Evolutionary conservation across 2,888 invertebrate genomes (phyloP).

Genomic region (Drosophila fulvimacula): DNA sequence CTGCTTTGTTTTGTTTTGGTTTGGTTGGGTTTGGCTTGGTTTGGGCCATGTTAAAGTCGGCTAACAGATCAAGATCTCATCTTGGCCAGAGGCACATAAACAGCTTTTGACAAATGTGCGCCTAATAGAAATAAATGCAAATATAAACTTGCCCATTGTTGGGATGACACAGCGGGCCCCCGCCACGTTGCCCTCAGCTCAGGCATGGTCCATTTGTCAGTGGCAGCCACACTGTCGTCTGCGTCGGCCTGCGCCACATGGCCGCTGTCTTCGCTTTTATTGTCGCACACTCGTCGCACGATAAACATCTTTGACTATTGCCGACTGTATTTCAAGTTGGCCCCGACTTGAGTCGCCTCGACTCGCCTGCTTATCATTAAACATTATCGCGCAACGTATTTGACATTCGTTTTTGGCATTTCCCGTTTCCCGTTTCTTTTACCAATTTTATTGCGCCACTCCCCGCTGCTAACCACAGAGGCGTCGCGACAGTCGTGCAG

Average conservation of each 20-base stretch:
- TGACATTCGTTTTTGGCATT: constrained; percentile 62
- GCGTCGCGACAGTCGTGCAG: constrained; percentile 35
- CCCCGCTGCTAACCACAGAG: constrained; percentile 62
- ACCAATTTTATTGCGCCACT: constrained; percentile 67
- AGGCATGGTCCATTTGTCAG: constrained; percentile 79
- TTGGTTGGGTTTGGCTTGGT: neutral
- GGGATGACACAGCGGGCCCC: constrained; percentile 63
- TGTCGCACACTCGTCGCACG: constrained; percentile 78
- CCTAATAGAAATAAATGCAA: constrained; percentile 81
- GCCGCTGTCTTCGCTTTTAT: constrained; percentile 75
- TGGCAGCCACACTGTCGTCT: constrained; percentile 13
- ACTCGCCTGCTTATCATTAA: constrained; percentile 69
- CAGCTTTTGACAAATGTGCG: constrained; percentile 80
- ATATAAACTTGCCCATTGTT: constrained; percentile 81
- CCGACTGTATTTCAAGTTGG: constrained; percentile 72
- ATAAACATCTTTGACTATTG: constrained; percentile 81
- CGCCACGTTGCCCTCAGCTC: constrained; percentile 47
- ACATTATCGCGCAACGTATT: constrained; percentile 76
- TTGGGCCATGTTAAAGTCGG: constrained; percentile 41
- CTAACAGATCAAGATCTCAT: constrained; percentile 61
- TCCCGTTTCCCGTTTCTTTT: constrained; percentile 34
- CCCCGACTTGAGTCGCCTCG: constrained; percentile 18
- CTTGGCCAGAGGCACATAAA: constrained; percentile 60
- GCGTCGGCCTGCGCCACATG: constrained; percentile 26
- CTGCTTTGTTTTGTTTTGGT: too few species aligned